Evolutionary conservation across 2,113 vertebrate genomes (phyloP).

Genomic region (Ceratotherium simum): DNA sequence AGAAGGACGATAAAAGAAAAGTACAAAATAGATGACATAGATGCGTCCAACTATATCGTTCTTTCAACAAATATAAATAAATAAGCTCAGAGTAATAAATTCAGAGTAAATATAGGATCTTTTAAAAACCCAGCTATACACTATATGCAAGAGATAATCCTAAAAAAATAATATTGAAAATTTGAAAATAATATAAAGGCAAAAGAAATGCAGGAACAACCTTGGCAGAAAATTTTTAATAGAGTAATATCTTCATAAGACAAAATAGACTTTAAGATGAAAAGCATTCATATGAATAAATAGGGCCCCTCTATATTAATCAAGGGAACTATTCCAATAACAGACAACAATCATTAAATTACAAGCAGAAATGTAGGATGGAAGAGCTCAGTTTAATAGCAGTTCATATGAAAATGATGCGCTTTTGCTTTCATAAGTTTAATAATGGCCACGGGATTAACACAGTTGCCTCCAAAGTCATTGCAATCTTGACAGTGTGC

Average conservation of each 20-base stretch:
- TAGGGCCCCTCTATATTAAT: neutral
- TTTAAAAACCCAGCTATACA: neutral
- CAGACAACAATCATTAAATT: neutral
- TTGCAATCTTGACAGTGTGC: neutral
- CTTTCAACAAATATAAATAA: slow-evolving; percentile 34
- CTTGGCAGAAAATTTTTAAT: slow-evolving; percentile 27
- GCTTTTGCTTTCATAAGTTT: neutral
- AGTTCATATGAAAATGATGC: neutral
- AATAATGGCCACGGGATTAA: neutral
- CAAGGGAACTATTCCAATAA: neutral
- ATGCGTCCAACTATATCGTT: neutral
- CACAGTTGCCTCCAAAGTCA: neutral
- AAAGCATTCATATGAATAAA: slow-evolving; percentile 37
- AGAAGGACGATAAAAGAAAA: neutral
- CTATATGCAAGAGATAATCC: neutral
- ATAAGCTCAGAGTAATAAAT: neutral
- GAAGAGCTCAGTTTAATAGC: neutral
- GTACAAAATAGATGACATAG: neutral
- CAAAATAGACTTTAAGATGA: slow-evolving; percentile 17
- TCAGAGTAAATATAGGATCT: neutral
- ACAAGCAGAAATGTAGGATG: neutral
- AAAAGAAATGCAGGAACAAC: slow-evolving; percentile 6
- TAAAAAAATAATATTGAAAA: slow-evolving; percentile 16
- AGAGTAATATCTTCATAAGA: slow-evolving; percentile 9
- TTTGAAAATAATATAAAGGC: neutral